Conservation (phyloP, 2,113 vertebrate species). For the Anthoscopus minutus region DNA sequence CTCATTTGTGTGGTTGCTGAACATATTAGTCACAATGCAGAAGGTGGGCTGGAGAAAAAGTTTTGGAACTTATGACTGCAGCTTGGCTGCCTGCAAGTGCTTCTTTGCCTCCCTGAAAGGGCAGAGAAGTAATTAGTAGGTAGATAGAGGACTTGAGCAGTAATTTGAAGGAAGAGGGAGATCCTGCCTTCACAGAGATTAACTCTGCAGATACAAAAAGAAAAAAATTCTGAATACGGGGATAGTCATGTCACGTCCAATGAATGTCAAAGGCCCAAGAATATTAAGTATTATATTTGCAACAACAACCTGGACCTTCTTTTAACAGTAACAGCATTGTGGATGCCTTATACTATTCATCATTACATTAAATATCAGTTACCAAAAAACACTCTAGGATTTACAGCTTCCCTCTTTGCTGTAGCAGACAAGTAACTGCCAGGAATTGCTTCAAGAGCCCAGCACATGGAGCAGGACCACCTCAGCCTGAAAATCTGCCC, state of each 20-base stretch:
- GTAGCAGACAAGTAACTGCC: neutral
- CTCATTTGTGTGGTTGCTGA: neutral
- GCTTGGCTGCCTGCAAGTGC: accelerated
- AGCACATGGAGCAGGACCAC: neutral
- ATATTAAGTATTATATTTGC: neutral
- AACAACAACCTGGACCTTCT: neutral
- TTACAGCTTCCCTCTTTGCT: neutral
- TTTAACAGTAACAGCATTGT: neutral
- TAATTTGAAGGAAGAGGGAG: neutral
- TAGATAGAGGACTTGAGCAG: neutral
- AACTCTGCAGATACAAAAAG: neutral
- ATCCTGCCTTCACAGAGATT: neutral
- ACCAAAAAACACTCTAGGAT: neutral
- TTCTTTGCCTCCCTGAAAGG: neutral
- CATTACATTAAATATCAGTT: neutral
- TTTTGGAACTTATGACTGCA: neutral
- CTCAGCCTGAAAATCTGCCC: neutral
- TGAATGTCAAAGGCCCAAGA: neutral
- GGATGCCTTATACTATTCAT: neutral
- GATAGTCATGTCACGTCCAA: neutral
- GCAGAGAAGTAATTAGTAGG: neutral
- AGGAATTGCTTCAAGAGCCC: neutral
- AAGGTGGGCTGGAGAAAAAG: neutral
- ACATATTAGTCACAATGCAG: neutral
- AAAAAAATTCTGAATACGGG: neutral